A percentile compares a stretch with the other conserved stretches of the same genome.
Evolutionary conservation across 2,113 vertebrate genomes (phyloP).

Genomic region (Orycteropus afer): DNA sequence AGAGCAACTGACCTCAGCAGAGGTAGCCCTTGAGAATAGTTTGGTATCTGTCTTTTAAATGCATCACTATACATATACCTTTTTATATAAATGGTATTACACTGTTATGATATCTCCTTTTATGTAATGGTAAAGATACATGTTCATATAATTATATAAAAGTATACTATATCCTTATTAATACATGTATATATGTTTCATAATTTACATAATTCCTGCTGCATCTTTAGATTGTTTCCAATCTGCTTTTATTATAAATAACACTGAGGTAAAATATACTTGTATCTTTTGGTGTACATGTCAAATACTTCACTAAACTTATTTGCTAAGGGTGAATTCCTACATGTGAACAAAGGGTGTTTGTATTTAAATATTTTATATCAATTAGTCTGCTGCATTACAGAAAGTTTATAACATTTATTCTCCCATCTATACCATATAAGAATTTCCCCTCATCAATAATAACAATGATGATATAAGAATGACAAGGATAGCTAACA

Average conservation of each 20-base stretch:
- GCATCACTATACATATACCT: background rate
- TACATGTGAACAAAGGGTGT: background rate
- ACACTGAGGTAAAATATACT: conserved; percentile 27
- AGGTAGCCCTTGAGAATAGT: background rate
- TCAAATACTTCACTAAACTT: background rate
- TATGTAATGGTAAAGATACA: background rate
- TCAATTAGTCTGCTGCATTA: background rate
- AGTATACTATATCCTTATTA: background rate
- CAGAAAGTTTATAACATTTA: background rate
- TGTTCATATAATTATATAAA: background rate
- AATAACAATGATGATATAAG: background rate
- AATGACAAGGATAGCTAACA: background rate
- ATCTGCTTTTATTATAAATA: background rate
- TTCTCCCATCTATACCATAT: background rate
- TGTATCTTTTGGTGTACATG: background rate
- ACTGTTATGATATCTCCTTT: background rate
- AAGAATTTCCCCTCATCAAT: background rate
- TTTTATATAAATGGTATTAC: background rate
- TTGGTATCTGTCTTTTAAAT: background rate
- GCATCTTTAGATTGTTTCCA: background rate
- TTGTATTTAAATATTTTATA: background rate
- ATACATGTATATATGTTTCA: background rate
- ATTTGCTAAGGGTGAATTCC: conserved; percentile 3
- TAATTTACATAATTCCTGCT: background rate
- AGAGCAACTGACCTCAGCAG: background rate